Evolutionary conservation across 2,113 vertebrate species (phyloP).

Genomic region (Sander vitreus): DNA sequence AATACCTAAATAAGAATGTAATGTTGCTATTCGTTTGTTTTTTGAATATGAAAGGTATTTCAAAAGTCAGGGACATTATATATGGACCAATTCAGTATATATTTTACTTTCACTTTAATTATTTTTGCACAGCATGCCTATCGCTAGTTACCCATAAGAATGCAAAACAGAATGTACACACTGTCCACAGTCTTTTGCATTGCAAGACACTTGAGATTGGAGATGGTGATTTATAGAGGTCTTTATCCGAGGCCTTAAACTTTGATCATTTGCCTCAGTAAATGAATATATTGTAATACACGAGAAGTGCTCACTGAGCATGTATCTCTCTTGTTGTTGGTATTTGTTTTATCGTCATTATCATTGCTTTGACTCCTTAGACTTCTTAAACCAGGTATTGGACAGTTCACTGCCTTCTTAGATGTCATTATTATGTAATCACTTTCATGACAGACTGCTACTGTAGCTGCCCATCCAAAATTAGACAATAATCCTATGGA

Average conservation of each 20-base stretch:
- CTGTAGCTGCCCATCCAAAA: neutral
- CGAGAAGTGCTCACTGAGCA: conserved; percentile 10
- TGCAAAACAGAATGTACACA: neutral
- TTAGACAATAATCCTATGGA: neutral
- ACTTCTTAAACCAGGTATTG: conserved; percentile 38
- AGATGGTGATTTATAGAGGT: neutral
- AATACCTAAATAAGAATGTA: neutral
- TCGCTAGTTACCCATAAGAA: neutral
- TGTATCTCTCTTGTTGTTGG: conserved; percentile 43
- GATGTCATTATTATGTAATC: conserved; percentile 46
- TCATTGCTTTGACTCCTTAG: conserved; percentile 62
- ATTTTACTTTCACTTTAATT: neutral
- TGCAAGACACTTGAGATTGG: neutral
- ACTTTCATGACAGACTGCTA: conserved; percentile 2
- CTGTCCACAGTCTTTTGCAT: neutral
- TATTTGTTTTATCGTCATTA: conserved; percentile 48
- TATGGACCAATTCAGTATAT: neutral
- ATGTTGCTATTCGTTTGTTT: too few species aligned
- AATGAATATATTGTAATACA: neutral
- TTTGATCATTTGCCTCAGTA: neutral
- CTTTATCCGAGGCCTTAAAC: neutral
- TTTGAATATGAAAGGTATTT: neutral
- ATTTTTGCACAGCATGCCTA: neutral
- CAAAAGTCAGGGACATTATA: neutral
- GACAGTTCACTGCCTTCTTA: conserved; percentile 42